Base-by-base conservation (phyloP, 2,888 invertebrate genomes). In the Tanytarsus gracilentus region DNA sequence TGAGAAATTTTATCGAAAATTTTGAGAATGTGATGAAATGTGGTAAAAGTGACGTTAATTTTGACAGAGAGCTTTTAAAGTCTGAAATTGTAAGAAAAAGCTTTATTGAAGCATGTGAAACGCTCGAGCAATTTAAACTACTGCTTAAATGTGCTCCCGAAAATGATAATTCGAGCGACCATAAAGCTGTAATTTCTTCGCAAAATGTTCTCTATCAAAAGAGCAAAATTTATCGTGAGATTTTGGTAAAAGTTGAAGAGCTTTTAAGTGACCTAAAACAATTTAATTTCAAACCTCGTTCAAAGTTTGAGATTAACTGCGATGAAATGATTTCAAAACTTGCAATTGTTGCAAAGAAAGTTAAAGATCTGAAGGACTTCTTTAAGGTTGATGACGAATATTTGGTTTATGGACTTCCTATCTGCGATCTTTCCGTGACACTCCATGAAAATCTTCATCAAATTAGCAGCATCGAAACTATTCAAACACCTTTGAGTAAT, bases 51-150 rank as follows among this genome's bases (percentile, higher is more conserved):
- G 68, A 69, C 6, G 53, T 67, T 0, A 59, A 62, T 11, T 63
- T 72, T 2, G 65, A 67, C 25, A 62, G 64, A 9, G 67, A 68
- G 51, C 29, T 70, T 1, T 61, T 61, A 63, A 67, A 65, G 67
- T 71, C 64, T 65, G 68, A 62, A 2, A 65, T 63, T 4, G 62
- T 66, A 6, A 26, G 36, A 26, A 11, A 30, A 25, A 8, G 25
- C 8, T 50, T 60, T 21, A 16, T 60, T 8, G 9, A 60, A 8
- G 23, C 36, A 4, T 6, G n/a, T n/a, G 69, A 69, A 29, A 75
- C 82, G 8, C 71, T 88, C 23, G 81, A 84, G 64, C 90, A 92
- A 68, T 82, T 85, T 65, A 72, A 76, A 61, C 70, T 86, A 1
- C 72, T 89, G 18, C 68, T 91, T 1, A 78, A 83, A 66, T 80